These are phyloP conservation scores for Harpalus rubripes DNA, from an alignment of 2,888 invertebrate species.

Conservation along the genomic window DNA sequence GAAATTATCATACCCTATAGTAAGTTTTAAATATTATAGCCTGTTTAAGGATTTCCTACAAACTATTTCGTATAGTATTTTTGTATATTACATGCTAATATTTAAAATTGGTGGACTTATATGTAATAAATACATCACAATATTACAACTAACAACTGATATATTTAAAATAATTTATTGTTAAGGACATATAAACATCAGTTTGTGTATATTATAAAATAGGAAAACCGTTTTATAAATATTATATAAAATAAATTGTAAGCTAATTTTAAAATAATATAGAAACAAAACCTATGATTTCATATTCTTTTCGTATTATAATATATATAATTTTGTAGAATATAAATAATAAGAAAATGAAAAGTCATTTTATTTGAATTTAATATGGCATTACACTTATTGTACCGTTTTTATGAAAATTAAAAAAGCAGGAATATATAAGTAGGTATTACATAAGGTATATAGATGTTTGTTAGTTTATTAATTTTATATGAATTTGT, in stretches of 20 bases:
- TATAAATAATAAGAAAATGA: no score
- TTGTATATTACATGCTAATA: conserved; percentile 43
- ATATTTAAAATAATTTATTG: conserved; percentile 46
- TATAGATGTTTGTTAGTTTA: conserved; percentile 62
- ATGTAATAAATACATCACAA: conserved; percentile 29
- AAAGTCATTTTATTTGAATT: no score
- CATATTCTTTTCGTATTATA: conserved; percentile 35
- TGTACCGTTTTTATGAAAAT: conserved; percentile 22
- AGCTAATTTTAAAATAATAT: conserved; percentile 34
- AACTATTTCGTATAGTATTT: conserved; percentile 47
- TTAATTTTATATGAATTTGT: conserved; percentile 62
- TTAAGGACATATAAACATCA: conserved; percentile 32
- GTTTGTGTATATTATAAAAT: conserved; percentile 44
- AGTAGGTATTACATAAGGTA: conserved; percentile 40
- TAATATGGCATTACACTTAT: no score
- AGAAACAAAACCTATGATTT: conserved; percentile 35
- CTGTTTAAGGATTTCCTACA: conserved; percentile 22
- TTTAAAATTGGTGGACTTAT: conserved; percentile 24
- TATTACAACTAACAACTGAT: conserved; percentile 44
- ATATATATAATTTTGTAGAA: conserved; percentile 40
- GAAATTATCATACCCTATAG: conserved; percentile 4
- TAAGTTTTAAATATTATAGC: conserved; percentile 25
- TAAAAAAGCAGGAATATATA: conserved; percentile 17
- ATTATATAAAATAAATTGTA: conserved; percentile 43
- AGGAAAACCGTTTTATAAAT: conserved; percentile 50